These are phyloP conservation scores for Pseudeuparius sepicola DNA, from an alignment of 2,888 invertebrate genomes.

Conservation along the genomic window DNA sequence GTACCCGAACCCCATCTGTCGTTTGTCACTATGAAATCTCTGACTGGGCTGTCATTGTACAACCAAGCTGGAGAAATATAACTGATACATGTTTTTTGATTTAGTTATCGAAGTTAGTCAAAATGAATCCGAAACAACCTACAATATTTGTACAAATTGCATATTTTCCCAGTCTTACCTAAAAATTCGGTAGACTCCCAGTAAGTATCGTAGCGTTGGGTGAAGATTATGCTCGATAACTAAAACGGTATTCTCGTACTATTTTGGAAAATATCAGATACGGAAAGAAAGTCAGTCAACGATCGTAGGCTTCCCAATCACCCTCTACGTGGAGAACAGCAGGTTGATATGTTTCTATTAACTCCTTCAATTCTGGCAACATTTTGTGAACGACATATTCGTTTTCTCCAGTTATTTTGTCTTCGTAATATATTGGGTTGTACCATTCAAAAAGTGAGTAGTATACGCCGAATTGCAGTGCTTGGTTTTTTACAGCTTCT, in stretches of 20 bases:
- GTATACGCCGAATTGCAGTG: conserved; percentile 71
- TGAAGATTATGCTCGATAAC: too few relatives aligned
- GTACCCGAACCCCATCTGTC: conserved; percentile 85
- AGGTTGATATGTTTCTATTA: conserved; percentile 57
- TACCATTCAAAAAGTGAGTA: conserved; percentile 85
- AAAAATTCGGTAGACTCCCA: conserved; percentile 78
- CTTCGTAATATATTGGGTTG: conserved; percentile 67
- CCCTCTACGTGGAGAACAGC: conserved; percentile 91
- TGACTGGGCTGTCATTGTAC: conserved; percentile 88
- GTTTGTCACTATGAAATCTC: conserved; percentile 80
- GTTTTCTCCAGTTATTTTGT: conserved; percentile 51
- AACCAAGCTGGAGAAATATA: conserved; percentile 88
- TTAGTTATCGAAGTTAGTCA: too few relatives aligned
- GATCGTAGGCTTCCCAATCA: conserved; percentile 83
- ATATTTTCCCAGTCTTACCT: too few relatives aligned
- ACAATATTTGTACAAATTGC: too few relatives aligned
- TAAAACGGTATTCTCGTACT: too few relatives aligned
- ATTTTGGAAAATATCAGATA: too few relatives aligned
- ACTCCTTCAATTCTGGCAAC: conserved; percentile 70
- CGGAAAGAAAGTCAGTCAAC: too few relatives aligned
- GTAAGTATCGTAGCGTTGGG: too few relatives aligned
- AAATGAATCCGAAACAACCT: too few relatives aligned
- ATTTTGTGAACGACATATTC: conserved; percentile 61
- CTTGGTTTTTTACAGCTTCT: conserved; percentile 49
- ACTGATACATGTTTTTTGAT: too few relatives aligned